Evolutionary conservation across 37 sponge, comb jelly and placozoan species (phyloP).

Genomic region (Hormiphora californensis): DNA sequence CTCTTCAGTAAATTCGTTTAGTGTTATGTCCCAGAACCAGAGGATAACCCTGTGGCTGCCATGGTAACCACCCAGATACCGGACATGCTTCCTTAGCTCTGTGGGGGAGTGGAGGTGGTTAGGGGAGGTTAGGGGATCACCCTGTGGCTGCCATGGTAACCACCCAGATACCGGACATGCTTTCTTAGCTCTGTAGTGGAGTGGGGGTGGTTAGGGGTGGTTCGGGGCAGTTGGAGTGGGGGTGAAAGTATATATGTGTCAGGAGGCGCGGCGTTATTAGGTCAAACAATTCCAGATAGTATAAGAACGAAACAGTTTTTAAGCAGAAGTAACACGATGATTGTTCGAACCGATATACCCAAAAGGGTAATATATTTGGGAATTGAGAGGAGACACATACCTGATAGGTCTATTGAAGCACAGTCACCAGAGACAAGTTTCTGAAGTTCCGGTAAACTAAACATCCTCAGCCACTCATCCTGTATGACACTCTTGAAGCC

Average conservation of each 20-base stretch:
- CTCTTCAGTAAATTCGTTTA: slow-evolving; percentile 72
- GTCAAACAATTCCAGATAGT: too few species aligned
- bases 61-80: slow-evolving; percentile 93
- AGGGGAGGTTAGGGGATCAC: too few species aligned
- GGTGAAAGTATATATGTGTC: too few species aligned
- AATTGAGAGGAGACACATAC: too few species aligned
- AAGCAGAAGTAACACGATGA: too few species aligned
- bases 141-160: slow-evolving; percentile 80
- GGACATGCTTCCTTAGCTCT: slow-evolving; percentile 62
- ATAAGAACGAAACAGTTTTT: too few species aligned
- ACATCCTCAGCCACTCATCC: slow-evolving; percentile 69
- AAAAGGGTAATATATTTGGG: too few species aligned
- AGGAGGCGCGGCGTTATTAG: too few species aligned
- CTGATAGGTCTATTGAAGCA: slow-evolving; percentile 56
- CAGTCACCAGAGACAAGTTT: slow-evolving; percentile 87
- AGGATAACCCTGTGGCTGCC: slow-evolving; percentile 73
- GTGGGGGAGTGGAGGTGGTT: background rate
- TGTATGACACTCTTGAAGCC: slow-evolving; percentile 82
- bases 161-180: slow-evolving; percentile 81
- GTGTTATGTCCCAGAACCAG: slow-evolving; percentile 96
- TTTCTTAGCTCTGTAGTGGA: slow-evolving; percentile 55
- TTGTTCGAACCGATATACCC: too few species aligned
- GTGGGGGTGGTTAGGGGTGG: too few species aligned
- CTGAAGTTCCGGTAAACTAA: slow-evolving; percentile 86
- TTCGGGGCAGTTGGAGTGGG: too few species aligned